Conservation (phyloP, 1,140 invertebrate genomes). For the Drosophila repletoides region DNA sequence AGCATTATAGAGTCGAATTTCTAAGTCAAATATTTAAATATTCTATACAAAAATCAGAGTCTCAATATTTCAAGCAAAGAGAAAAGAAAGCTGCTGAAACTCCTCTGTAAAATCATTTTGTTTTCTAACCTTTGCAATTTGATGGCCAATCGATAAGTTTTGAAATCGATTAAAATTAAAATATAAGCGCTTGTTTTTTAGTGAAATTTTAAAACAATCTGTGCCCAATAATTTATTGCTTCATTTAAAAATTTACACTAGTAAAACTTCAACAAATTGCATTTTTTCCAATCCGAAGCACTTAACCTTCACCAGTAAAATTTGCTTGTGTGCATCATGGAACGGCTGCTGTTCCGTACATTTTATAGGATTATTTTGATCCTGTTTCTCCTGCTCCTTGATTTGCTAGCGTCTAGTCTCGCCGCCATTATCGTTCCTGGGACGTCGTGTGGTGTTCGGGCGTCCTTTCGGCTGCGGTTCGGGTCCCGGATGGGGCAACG, state of each 20-base stretch:
- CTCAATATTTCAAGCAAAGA: too few species aligned
- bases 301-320: conserved; percentile 59
- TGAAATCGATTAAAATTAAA: too few species aligned
- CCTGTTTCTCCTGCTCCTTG: background rate
- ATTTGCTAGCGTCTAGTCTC: conserved; percentile 68
- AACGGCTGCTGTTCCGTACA: conserved; percentile 46
- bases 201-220: too few species aligned
- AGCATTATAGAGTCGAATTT: too few species aligned
- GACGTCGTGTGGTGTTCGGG: conserved; percentile 68
- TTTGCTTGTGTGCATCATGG: conserved; percentile 20
- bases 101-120: too few species aligned
- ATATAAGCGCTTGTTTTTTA: too few species aligned
- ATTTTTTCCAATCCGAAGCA: conserved; percentile 60
- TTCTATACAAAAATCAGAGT: too few species aligned
- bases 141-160: too few species aligned
- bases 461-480: conserved; percentile 74
- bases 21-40: too few species aligned
- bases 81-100: too few species aligned
- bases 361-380: conserved; percentile 14
- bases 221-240: background rate
- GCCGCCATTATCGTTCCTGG: conserved; percentile 60
- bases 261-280: conserved; percentile 74
- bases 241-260: conserved; percentile 38
- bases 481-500: conserved; percentile 45
- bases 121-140: too few species aligned